A percentile compares a stretch with the other conserved stretches of the same genome.
These are phyloP conservation scores for Saccopteryx leptura DNA, from an alignment of 2,113 vertebrate species.

Conservation along the genomic window DNA sequence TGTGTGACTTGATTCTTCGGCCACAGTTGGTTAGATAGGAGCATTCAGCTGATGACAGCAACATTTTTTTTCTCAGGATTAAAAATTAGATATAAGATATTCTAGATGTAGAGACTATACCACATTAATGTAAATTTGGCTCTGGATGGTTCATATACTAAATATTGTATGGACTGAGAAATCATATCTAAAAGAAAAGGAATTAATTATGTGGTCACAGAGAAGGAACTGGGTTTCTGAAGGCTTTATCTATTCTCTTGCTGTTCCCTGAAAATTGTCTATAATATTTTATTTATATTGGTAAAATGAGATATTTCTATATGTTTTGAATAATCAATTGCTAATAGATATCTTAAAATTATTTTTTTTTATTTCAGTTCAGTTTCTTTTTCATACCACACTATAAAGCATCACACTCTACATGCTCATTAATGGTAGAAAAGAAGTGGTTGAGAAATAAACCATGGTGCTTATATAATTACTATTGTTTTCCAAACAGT, in stretches of 20 bases:
- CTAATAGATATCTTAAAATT: neutral
- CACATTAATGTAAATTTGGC: neutral
- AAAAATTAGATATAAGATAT: neutral
- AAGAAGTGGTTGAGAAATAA: neutral
- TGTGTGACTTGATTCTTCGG: neutral
- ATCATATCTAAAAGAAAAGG: neutral
- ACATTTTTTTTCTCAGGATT: neutral
- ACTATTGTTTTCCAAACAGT: neutral
- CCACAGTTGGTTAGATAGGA: neutral
- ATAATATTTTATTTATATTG: neutral
- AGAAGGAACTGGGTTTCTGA: neutral
- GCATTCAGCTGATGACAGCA: accelerated
- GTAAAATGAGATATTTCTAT: neutral
- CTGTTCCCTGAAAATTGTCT: neutral
- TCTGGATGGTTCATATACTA: neutral
- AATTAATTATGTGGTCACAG: neutral
- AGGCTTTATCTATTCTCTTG: neutral
- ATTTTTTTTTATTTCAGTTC: neutral
- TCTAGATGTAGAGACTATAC: neutral
- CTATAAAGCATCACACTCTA: neutral
- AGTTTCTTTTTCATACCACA: neutral
- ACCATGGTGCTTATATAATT: neutral
- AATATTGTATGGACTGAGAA: neutral
- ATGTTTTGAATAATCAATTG: neutral
- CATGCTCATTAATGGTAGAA: neutral